phyloP scores from a whole-genome alignment of 2,888 invertebrate species.

The Epistrophella euchroma region DNA sequence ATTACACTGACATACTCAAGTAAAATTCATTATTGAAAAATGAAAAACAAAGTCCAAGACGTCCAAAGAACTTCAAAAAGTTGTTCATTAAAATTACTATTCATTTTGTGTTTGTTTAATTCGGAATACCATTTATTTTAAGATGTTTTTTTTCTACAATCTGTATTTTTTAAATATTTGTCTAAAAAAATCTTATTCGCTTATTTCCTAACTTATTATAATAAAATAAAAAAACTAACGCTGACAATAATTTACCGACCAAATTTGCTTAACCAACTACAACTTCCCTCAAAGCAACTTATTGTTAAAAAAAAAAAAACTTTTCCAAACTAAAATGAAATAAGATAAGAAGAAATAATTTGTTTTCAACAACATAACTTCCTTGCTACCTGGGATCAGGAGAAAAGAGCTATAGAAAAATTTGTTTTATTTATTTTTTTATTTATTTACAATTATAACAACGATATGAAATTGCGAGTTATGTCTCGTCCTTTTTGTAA shows the following conservation, averaged over 20 bases:
- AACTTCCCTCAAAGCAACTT: slow-evolving; percentile 54
- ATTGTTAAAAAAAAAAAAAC: slow-evolving; percentile 19
- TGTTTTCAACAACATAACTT: slow-evolving; percentile 77
- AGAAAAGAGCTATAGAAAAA: slow-evolving; percentile 82
- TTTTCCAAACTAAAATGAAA: slow-evolving; percentile 27
- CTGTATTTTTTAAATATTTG: slow-evolving; percentile 50
- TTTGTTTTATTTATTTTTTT: slow-evolving; percentile 58
- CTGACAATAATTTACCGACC: slow-evolving; percentile 13
- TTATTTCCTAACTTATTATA: slow-evolving; percentile 51
- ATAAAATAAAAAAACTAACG: slow-evolving; percentile 52
- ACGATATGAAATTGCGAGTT: slow-evolving; percentile 6
- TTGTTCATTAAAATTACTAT: slow-evolving; percentile 8
- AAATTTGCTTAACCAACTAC: slow-evolving; percentile 48
- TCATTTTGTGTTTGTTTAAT: slow-evolving; percentile 72
- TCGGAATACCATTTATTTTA: slow-evolving; percentile 71
- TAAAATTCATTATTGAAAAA: background rate
- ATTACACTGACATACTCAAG: background rate
- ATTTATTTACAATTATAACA: slow-evolving; percentile 39
- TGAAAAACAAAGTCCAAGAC: background rate
- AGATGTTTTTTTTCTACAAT: slow-evolving; percentile 64
- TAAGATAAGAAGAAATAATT: slow-evolving; percentile 40
- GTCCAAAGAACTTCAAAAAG: background rate
- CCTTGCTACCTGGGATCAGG: slow-evolving; percentile 84
- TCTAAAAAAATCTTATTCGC: slow-evolving; percentile 55
- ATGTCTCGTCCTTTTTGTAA: slow-evolving; percentile 12